phyloP scores from a whole-genome alignment of 2,113 vertebrate genomes.

The Amphilophus citrinellus region DNA sequence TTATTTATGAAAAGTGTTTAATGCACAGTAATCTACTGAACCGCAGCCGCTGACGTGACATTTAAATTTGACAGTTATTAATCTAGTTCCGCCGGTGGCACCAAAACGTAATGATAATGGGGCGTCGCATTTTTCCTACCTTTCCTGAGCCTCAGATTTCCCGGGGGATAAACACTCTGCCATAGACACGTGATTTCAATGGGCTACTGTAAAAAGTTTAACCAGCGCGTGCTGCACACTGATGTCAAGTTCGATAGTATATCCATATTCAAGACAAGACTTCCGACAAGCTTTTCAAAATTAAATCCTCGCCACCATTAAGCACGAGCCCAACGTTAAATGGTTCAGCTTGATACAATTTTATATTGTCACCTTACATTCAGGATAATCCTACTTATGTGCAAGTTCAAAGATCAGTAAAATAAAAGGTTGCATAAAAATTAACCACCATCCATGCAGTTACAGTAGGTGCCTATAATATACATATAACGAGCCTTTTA shows the following conservation, averaged over 20 bases:
- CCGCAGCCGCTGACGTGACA: background rate
- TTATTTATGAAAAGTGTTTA: background rate
- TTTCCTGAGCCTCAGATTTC: background rate
- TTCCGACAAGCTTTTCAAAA: conserved; percentile 42
- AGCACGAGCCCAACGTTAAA: background rate
- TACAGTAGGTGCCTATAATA: no score
- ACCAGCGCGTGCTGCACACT: background rate
- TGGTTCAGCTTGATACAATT: background rate
- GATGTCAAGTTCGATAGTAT: background rate
- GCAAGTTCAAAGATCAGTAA: background rate
- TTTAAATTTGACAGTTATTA: background rate
- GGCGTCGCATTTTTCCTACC: conserved; percentile 1
- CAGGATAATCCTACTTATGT: background rate
- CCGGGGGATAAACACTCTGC: background rate
- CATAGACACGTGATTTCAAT: background rate
- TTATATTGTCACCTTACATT: background rate
- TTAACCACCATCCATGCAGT: no score
- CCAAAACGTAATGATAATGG: background rate
- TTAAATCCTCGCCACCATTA: background rate
- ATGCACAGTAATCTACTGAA: background rate
- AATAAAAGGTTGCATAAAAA: no score
- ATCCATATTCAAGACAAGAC: background rate
- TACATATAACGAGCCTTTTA: no score
- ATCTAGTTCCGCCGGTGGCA: background rate
- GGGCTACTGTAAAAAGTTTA: background rate